Evolutionary conservation across 2,888 invertebrate genomes (phyloP), one percentile per base, ranked within the genome.

Genomic region (Dryomyza anilis): DNA sequence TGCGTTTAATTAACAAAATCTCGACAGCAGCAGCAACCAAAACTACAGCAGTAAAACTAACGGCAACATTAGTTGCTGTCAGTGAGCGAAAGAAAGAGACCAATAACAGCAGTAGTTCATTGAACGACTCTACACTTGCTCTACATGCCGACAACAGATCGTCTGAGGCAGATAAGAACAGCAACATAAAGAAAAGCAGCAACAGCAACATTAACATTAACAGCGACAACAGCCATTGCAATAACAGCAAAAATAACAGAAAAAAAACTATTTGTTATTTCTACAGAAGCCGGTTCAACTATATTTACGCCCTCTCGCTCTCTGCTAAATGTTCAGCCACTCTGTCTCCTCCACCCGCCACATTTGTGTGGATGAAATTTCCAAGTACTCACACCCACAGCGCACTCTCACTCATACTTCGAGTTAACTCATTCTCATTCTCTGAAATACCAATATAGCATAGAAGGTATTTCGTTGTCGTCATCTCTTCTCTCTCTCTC

Each of bases 111-210:
- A 3, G 39, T 12, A 39, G 39, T 12, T 14, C 39, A n/a, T 14
- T 2, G 33, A n/a, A 4, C 39, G 39, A 39, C 62, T 27, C n/a
- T n/a, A n/a, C n/a, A 52, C 55, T 59, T 25, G 56, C 23, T 27
- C 64, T 50, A 16, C 50, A 56, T 48, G 59, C 58, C 61, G 61
- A 64, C 68, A 67, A 65, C 64, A 63, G 62, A 59, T 63, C 60
- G 70, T 70, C 70, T 70, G 66, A 36, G 66, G 68, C 67, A 63
- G 70, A 70, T 70, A 70, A 59, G n/a, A n/a, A n/a, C n/a, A n/a
- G n/a, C n/a, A n/a, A n/a, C n/a, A n/a, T n/a, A n/a, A n/a, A n/a
- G n/a, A n/a, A n/a, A n/a, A n/a, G n/a, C n/a, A n/a, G n/a, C n/a
- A n/a, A n/a, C n/a, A n/a, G n/a, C n/a, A n/a, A 61, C 57, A 65